These are phyloP conservation scores for Sipha flava DNA, from an alignment of 1,140 invertebrate genomes.

Conservation along the genomic window DNA sequence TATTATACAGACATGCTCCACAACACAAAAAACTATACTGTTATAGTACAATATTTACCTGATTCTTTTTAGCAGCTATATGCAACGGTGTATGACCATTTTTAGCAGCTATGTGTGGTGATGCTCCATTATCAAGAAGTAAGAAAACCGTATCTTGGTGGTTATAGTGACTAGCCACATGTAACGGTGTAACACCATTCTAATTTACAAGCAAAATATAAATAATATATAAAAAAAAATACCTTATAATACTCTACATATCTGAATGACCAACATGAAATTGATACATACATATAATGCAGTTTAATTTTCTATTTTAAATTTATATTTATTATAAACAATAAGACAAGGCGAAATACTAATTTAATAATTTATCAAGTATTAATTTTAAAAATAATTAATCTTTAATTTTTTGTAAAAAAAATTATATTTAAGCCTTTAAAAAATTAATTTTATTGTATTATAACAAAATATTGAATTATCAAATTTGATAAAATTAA, in stretches of 20 bases:
- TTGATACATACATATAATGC: too few species aligned
- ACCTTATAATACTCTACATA: not conserved
- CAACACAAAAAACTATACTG: not conserved
- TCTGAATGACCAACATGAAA: not conserved
- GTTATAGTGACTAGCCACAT: constrained; percentile 96
- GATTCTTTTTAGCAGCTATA: constrained; percentile 97
- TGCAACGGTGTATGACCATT: constrained; percentile 97
- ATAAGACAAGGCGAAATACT: too few species aligned
- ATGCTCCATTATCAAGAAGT: constrained; percentile 86
- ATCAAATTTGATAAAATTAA: too few species aligned
- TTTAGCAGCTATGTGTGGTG: constrained; percentile 89
- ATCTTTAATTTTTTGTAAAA: too few species aligned
- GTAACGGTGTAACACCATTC: constrained; percentile 94
- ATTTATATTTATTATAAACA: too few species aligned
- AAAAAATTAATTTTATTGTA: too few species aligned
- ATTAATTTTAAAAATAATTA: too few species aligned
- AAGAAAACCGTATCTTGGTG: constrained; percentile 86
- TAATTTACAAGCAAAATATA: constrained; percentile 39
- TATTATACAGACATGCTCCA: not conserved
- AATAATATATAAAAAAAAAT: not conserved
- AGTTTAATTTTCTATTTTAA: too few species aligned
- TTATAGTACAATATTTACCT: constrained; percentile 51
- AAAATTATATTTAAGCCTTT: too few species aligned
- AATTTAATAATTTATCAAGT: too few species aligned
- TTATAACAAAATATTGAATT: too few species aligned